Percentiles rank a stretch among this genome's conserved stretches.
Conservation (phyloP, 1,140 invertebrate genomes). For the Frieseomelitta varia region DNA sequence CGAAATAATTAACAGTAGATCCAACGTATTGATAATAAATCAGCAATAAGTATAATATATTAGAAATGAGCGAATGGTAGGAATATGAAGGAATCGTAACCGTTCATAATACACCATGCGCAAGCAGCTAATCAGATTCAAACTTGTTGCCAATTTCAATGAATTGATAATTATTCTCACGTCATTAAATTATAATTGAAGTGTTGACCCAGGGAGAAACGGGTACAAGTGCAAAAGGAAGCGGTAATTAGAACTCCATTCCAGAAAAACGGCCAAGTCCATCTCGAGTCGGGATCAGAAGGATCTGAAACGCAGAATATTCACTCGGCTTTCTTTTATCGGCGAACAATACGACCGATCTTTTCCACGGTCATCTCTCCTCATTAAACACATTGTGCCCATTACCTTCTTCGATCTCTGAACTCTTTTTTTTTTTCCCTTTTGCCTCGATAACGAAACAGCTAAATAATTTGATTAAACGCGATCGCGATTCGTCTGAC, state of each 20-base stretch:
- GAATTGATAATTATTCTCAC: slow-evolving; percentile 2
- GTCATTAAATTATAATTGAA: slow-evolving; percentile 15
- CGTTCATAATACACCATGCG: background rate
- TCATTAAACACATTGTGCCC: background rate
- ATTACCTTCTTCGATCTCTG: background rate
- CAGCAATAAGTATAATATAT: background rate
- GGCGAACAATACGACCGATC: slow-evolving; percentile 3
- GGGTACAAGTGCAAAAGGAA: slow-evolving; percentile 3
- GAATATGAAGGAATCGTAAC: background rate
- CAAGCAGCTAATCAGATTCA: background rate
- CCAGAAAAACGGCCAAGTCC: slow-evolving; percentile 1
- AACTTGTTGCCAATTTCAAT: background rate
- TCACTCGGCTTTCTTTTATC: background rate
- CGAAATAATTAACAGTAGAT: too few relatives aligned
- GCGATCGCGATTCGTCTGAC: background rate
- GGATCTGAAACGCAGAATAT: background rate
- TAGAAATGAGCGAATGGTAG: background rate
- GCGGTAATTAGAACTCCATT: slow-evolving; percentile 12
- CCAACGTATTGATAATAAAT: background rate
- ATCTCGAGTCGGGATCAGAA: background rate
- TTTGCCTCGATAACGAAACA: background rate
- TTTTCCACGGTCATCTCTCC: slow-evolving; percentile 11
- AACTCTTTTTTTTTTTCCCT: too few relatives aligned
- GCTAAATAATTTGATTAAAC: background rate
- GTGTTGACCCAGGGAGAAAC: slow-evolving; percentile 14